Evolutionary conservation across 2,113 vertebrate species (phyloP).

Genomic region (Sinocyclocheilus maitianheensis): DNA sequence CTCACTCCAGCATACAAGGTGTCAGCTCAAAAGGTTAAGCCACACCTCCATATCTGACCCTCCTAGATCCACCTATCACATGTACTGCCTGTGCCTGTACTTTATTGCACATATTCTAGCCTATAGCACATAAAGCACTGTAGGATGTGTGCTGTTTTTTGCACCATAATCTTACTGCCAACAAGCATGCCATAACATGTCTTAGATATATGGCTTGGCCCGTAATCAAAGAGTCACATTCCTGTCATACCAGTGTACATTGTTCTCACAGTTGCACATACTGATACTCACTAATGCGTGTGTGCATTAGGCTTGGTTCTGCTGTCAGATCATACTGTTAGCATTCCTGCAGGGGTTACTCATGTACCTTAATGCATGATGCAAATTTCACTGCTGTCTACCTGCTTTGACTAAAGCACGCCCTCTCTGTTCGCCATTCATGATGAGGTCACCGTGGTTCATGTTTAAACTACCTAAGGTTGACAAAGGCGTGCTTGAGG

Average conservation of each 20-base stretch:
- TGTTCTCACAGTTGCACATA: background rate
- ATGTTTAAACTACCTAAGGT: constrained; percentile 6
- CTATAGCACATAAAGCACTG: background rate
- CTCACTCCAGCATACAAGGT: background rate
- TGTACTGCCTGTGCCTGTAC: background rate
- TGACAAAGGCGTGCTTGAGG: background rate
- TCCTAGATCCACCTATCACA: background rate
- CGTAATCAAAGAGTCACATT: constrained; percentile 60
- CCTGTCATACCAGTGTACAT: constrained; percentile 54
- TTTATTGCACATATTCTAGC: background rate
- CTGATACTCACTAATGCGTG: background rate
- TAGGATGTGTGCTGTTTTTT: background rate
- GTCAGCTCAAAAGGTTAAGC: background rate
- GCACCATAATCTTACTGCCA: background rate
- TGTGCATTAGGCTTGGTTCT: constrained; percentile 8
- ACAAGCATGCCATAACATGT: constrained; percentile 55
- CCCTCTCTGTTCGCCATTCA: background rate
- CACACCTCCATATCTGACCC: background rate
- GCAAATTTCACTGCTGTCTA: background rate
- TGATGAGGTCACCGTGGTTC: background rate
- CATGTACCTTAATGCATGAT: background rate
- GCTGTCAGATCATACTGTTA: constrained; percentile 32
- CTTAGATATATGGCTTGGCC: constrained; percentile 23
- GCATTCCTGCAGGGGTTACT: constrained; percentile 38
- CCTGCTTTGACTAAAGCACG: background rate